phyloP scores from a whole-genome alignment of 2,797 vertebrate genomes.

The Perodicticus potto region DNA sequence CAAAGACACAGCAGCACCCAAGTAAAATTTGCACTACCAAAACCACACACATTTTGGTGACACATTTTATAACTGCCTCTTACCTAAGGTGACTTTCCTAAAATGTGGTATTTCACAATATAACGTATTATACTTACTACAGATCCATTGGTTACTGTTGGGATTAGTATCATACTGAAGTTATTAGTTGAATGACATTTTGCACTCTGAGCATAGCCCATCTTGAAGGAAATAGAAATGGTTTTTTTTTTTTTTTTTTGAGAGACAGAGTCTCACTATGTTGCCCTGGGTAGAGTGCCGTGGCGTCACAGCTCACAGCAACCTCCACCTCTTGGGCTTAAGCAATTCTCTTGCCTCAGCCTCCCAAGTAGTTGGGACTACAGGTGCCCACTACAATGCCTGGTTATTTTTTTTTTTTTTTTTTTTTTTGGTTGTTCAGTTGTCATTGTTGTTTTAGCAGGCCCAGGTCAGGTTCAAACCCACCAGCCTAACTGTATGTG shows the following conservation, averaged over 20 bases:
- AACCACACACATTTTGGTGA: not conserved
- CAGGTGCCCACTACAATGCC: too few species aligned
- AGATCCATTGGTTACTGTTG: rapidly evolving
- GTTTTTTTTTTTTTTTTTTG: too few species aligned
- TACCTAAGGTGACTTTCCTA: not conserved
- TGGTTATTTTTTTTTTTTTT: too few species aligned
- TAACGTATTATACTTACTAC: not conserved
- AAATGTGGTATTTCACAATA: not conserved
- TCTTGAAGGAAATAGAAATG: not conserved
- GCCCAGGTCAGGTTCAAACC: too few species aligned
- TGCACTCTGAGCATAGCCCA: rapidly evolving
- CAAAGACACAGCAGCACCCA: rapidly evolving
- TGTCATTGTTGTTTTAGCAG: not conserved
- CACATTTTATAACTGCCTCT: not conserved
- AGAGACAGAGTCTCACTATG: too few species aligned
- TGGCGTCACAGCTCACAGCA: too few species aligned
- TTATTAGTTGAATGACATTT: not conserved
- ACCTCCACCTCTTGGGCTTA: too few species aligned
- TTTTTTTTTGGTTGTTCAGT: not conserved
- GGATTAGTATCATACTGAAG: not conserved
- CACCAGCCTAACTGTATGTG: too few species aligned
- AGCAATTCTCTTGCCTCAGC: too few species aligned
- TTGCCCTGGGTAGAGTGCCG: too few species aligned
- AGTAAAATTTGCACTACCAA: not conserved
- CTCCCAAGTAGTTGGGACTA: too few species aligned